Evolutionary conservation across 2,888 invertebrate genomes (phyloP), one percentile per base, ranked within the genome.

Genomic region (Galerucella pusilla): DNA sequence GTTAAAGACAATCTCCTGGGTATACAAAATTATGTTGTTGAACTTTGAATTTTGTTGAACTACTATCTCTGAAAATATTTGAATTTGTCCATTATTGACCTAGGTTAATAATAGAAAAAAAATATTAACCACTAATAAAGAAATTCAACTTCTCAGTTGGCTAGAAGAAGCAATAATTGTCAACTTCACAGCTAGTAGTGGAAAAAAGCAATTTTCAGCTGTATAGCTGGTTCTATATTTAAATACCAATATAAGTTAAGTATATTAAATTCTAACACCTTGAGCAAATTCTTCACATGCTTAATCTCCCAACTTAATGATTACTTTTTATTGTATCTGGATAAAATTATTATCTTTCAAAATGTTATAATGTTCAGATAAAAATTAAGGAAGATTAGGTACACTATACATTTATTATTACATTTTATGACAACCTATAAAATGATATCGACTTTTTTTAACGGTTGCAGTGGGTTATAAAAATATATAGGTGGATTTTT

Each of bases 391-490:
- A 49, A 49, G 14, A 49, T 49, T 49, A 42, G 35, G 35, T 42
- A 49, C 14, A 49, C 16, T 4, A 20, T 20, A 57, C 57, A 57
- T 57, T 57, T 20, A 57, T 57, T 57, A 57, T 57, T 10, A 16
- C 20, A 57, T 57, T 57, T 57, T 57, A 57, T 57, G 57, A 11
- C 20, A 2, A 16, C 11, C 16, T 6, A 57, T 57, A 57, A 57
- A 57, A 57, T 57, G 11, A 57, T 57, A 57, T 57, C 57, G 57
- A 5, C 10, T 57, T 57, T 57, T 16, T 20, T 20, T 57, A 57
- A 57, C 57, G 57, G 57, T 16, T 57, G 20, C 57, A 57, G 16
- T 54, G n/a, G 54, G 54, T 54, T 54, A 14, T 49, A 16, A 54
- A 54, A 54, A 54, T 57, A 16, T 16, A 20, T 20, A 20, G 16